Percentiles rank a stretch among this genome's conserved stretches.
These are phyloP conservation scores for Antennarius maculatus DNA, from an alignment of 2,797 vertebrate species.

Conservation along the genomic window DNA sequence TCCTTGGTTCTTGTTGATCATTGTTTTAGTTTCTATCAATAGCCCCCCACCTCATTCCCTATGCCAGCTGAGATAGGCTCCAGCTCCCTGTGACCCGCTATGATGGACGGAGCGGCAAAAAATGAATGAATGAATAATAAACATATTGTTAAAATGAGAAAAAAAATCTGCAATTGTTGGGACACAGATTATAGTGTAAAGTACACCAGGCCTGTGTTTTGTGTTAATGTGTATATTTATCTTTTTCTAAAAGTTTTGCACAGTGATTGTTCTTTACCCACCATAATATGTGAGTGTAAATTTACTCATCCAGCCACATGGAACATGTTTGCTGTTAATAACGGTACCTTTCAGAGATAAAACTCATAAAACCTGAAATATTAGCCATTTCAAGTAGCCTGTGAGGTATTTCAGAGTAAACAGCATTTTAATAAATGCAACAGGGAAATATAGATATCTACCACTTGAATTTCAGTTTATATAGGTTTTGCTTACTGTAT, in stretches of 20 bases:
- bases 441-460: conserved; percentile 3
- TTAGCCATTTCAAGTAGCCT: neutral
- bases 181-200: neutral
- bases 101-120: too few species aligned
- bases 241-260: conserved; percentile 1
- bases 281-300: neutral
- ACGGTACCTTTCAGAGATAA: conserved; percentile 3
- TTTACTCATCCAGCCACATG: conserved; percentile 12
- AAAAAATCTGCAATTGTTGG: neutral
- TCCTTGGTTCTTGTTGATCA: too few species aligned
- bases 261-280: neutral
- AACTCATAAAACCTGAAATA: neutral
- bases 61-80: too few species aligned
- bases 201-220: neutral
- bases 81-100: too few species aligned
- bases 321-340: conserved; percentile 1
- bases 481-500: conserved; percentile 24
- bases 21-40: neutral
- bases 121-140: too few species aligned
- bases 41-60: too few species aligned
- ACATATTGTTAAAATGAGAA: neutral
- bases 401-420: conserved; percentile 18
- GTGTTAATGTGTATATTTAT: neutral
- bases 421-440: conserved; percentile 36
- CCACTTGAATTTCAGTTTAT: conserved; percentile 23